Percentiles rank a stretch among this genome's conserved stretches.
Conservation (phyloP, 2,888 invertebrate genomes). For the Tachina fera region DNA sequence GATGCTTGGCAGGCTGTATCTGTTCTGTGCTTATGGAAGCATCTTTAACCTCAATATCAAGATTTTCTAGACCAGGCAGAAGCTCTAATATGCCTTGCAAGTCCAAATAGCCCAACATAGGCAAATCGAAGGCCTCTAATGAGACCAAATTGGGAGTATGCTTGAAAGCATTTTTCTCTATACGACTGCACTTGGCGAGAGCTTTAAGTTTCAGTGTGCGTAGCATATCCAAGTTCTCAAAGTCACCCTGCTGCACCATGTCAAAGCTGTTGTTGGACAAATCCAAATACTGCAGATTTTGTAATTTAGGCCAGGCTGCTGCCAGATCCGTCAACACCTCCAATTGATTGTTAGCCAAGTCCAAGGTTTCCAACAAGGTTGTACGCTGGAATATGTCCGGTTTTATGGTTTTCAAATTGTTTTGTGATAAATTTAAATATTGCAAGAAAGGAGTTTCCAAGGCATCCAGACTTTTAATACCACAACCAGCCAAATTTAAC, state of each 20-base stretch:
- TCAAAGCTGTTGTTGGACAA: constrained; percentile 93
- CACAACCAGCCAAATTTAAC: constrained; percentile 91
- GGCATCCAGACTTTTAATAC: constrained; percentile 87
- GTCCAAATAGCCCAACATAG: constrained; percentile 92
- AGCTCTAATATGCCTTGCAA: constrained; percentile 92
- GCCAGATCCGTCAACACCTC: constrained; percentile 86
- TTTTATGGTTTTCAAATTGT: constrained; percentile 87
- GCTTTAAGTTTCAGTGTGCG: constrained; percentile 87
- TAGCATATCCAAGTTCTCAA: constrained; percentile 88
- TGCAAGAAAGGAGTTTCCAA: constrained; percentile 94
- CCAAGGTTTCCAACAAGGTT: constrained; percentile 90
- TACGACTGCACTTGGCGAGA: constrained; percentile 88
- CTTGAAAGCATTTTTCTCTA: constrained; percentile 92
- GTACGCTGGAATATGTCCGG: constrained; percentile 90
- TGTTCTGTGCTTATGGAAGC: constrained; percentile 91
- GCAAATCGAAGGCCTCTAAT: constrained; percentile 89
- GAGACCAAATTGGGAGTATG: constrained; percentile 88
- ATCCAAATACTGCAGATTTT: constrained; percentile 89
- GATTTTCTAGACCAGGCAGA: constrained; percentile 88
- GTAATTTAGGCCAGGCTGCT: constrained; percentile 88
- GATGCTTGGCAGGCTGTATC: constrained; percentile 90
- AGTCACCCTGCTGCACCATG: constrained; percentile 89
- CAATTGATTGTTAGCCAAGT: constrained; percentile 89
- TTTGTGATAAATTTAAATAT: constrained; percentile 90
- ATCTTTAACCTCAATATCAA: constrained; percentile 95